phyloP scores from a whole-genome alignment of 2,888 invertebrate genomes.

The Gastrophysa polygoni region DNA sequence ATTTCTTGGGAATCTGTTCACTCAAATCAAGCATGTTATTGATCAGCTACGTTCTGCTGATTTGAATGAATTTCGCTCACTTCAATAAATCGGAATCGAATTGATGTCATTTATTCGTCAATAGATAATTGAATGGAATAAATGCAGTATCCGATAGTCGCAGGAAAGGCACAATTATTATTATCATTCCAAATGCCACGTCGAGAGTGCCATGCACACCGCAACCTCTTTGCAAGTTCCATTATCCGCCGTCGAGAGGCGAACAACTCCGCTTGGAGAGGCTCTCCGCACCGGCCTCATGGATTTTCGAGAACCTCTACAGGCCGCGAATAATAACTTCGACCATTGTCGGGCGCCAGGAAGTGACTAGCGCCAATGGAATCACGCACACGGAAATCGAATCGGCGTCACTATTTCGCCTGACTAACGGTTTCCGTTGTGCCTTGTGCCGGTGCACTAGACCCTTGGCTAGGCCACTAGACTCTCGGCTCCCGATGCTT shows the following conservation, averaged over 20 bases:
- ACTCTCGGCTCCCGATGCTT: conserved; percentile 8
- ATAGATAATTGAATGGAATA: no score
- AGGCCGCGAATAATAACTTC: conserved; percentile 38
- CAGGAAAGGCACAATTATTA: no score
- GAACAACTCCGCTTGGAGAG: conserved; percentile 49
- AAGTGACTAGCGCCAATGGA: conserved; percentile 37
- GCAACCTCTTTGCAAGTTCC: conserved; percentile 3
- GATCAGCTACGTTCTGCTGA: no score
- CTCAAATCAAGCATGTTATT: no score
- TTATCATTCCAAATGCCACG: no score
- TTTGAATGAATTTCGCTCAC: no score
- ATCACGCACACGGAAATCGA: conserved; percentile 27
- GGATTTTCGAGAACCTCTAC: conserved; percentile 42
- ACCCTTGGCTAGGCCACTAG: conserved; percentile 17
- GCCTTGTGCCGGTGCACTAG: not conserved
- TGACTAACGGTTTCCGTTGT: conserved; percentile 10
- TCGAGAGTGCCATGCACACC: no score
- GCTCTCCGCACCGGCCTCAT: conserved; percentile 47
- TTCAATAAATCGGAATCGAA: no score
- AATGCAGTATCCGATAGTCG: no score
- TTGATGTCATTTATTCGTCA: no score
- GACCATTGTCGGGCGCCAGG: conserved; percentile 33
- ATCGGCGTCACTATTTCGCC: conserved; percentile 26
- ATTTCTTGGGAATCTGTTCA: no score
- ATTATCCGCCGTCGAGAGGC: conserved; percentile 44